Evolutionary conservation across 2,797 vertebrate genomes (phyloP), one percentile per base, ranked within the genome.

Genomic region (Nannoperca australis): DNA sequence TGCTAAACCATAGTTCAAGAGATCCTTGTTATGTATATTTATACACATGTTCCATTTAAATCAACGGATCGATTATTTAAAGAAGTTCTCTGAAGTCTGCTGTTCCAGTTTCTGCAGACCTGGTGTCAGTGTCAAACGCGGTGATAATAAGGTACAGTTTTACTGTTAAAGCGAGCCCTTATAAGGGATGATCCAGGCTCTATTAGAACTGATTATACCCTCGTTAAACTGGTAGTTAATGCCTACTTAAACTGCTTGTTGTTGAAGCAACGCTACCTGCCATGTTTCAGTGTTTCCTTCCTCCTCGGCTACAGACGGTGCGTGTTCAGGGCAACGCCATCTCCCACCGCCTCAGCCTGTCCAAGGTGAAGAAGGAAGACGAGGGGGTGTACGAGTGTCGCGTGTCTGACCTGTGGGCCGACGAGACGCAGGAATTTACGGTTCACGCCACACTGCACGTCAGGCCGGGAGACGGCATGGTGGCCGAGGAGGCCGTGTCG

Each of bases 271-370:
- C 47, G 6, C 14, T 36, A 1, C 38, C 36, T 59, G 24, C 42
- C 53, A 17, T 32, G 5, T 75, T 64, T 68, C 40, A 63, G 14
- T 40, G n/a, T 56, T 61, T 63, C 27, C 12, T 30, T 44, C 45
- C 24, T 44, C 47, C 40, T 60, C 5, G 27, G 10, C 56, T 82
- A 0, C 95, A 98, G 97, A 97, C 97, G 18, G 97, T 98, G 79
- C 95, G 97, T 18, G 97, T 98, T 70, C 97, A 97, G 88, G 97
- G 97, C 84, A 97, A 96, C 1, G 97, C 97, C 93, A 98, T 98
- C 90, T 98, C 97, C 20, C 97, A 98, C 90, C 93, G 96, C 85
- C 96, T 98, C 84, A 96, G 97, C 77, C 94, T 98, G 38, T 97
- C 97, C 1, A 95, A 95, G 14, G 97, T 98, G 75, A 96, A 95